These are phyloP conservation scores for Micoletzkya japonica DNA, from an alignment of 2,888 invertebrate species.

Conservation along the genomic window DNA sequence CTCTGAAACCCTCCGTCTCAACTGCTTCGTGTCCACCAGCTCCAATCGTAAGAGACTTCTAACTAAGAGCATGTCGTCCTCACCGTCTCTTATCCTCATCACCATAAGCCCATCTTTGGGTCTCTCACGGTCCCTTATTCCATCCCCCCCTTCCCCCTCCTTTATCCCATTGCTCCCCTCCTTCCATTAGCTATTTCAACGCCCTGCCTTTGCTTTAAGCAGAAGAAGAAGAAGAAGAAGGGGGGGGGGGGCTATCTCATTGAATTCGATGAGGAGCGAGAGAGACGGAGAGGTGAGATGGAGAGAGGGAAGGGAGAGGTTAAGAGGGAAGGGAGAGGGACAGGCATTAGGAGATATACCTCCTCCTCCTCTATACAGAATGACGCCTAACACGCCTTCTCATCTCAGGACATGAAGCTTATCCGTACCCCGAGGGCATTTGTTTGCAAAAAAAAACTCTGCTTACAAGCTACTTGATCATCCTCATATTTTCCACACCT, in stretches of 20 bases:
- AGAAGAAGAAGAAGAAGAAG: no score
- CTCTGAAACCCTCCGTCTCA: no score
- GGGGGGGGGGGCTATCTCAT: not conserved
- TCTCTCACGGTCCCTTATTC: not conserved
- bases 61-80: no score
- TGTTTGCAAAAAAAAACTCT: no score
- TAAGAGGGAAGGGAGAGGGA: not conserved
- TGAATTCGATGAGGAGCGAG: not conserved
- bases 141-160: not conserved
- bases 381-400: no score
- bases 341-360: not conserved
- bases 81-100: not conserved
- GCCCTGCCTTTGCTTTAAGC: no score
- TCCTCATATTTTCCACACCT: no score
- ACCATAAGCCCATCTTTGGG: not conserved
- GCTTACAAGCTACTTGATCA: no score
- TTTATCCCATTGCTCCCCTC: not conserved
- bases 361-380: not conserved
- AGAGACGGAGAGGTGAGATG: not conserved
- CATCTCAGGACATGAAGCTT: no score
- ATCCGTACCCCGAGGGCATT: no score
- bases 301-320: not conserved
- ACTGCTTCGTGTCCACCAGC: not conserved
- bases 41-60: not conserved
- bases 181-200: not conserved